Evolutionary conservation across 2,113 vertebrate genomes (phyloP), one percentile per base, ranked within the genome.

Genomic region (Sceloporus undulatus): DNA sequence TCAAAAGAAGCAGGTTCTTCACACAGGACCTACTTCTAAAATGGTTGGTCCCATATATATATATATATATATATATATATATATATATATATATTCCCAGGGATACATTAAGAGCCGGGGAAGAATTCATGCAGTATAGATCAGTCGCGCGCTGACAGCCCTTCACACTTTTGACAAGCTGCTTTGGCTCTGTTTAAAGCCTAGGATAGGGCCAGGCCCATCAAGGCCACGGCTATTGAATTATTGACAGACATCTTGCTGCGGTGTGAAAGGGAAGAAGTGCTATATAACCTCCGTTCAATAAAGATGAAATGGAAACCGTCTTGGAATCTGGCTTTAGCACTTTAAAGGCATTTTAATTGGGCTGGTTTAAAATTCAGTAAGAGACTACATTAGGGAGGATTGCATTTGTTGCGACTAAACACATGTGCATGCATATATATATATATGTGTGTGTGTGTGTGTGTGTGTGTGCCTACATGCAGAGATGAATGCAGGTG

Each of bases 221-320:
- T 97, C 97, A 97, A 97, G 96, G 96, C 97, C 94, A 48, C 25
- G 90, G 90, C 96, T 97, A 97, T 97, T 98, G 97, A 98, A 97
- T 97, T 98, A 98, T 97, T 98, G 97, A 98, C 97, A 96, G 96
- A 70, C 88, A 34, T 90, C 96, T 97, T 95, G 89, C 96, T 76
- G 94, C 86, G 95, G 94, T 90, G 93, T 91, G 94, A 94, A 95
- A 95, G 95, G 40, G 94, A 96, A 96, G 84, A 95, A 87, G 84
- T 75, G 94, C 94, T 94, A 85, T 94, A 85, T 52, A 94, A 96
- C 94, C 94, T 96, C 94, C 29, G 95, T 92, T 97, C 97, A 92
- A 96, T 94, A 91, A 96, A 97, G 97, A 97, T 97, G 97, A 98
- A 97, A 97, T 97, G 94, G 96, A 97, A 97, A 97, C 96, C 95